Percentiles rank a stretch among this genome's conserved stretches.
Evolutionary conservation across 2,113 vertebrate genomes (phyloP).

Genomic region (Rhinichthys klamathensis): DNA sequence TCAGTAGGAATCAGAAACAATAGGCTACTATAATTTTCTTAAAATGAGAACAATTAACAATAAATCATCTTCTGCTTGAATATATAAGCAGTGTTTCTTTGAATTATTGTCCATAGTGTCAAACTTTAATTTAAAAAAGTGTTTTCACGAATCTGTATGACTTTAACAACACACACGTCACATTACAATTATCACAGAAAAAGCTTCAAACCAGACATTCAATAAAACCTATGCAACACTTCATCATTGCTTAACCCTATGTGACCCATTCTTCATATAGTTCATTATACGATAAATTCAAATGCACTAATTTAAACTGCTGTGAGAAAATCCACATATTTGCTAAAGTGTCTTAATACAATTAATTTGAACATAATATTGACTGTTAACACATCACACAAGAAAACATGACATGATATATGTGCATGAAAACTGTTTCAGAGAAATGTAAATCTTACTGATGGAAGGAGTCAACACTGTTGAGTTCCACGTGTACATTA

Average conservation of each 20-base stretch:
- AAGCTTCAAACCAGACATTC: not conserved
- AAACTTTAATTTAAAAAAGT: constrained; percentile 23
- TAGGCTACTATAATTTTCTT: not conserved
- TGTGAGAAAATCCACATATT: not conserved
- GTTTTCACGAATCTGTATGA: constrained; percentile 3
- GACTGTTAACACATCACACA: not conserved
- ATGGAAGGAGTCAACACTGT: not conserved
- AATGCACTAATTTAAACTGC: not conserved
- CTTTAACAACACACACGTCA: not conserved
- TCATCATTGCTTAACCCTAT: not conserved
- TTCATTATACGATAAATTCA: not conserved
- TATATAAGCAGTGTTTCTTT: not conserved
- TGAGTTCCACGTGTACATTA: not conserved
- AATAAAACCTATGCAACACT: not conserved
- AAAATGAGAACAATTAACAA: not conserved
- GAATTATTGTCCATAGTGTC: not conserved
- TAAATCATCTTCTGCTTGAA: not conserved
- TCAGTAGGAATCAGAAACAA: not conserved
- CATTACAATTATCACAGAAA: not conserved
- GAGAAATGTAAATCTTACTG: not conserved
- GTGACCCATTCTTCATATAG: not conserved
- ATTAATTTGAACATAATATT: not conserved
- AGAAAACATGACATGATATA: not conserved
- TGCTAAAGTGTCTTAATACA: not conserved
- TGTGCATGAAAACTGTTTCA: not conserved